Evolutionary conservation across 2,113 vertebrate genomes (phyloP).

Genomic region (Egretta garzetta): DNA sequence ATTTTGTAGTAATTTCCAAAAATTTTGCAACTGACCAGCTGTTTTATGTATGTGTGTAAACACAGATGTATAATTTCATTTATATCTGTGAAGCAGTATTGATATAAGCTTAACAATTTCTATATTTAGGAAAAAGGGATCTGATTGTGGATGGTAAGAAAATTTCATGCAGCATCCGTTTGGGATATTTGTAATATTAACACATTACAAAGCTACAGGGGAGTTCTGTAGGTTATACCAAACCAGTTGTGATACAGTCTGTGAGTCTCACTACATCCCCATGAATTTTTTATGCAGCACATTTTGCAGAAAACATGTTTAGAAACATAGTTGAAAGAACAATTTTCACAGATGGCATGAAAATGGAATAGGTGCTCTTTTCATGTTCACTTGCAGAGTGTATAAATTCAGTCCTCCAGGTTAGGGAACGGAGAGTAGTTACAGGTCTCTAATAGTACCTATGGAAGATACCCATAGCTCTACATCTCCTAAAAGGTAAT

Average conservation of each 20-base stretch:
- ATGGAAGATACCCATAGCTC: background rate
- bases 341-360: background rate
- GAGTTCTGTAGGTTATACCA: background rate
- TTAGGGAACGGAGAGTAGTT: background rate
- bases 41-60: background rate
- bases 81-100: background rate
- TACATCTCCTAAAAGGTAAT: background rate
- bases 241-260: background rate
- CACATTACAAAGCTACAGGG: background rate
- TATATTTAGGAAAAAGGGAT: background rate
- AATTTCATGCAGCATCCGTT: background rate
- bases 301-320: constrained; percentile 4
- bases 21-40: background rate
- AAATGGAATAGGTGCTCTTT: background rate
- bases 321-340: background rate
- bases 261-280: background rate
- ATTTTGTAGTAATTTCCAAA: background rate
- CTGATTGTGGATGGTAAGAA: background rate
- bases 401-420: background rate
- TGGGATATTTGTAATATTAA: background rate
- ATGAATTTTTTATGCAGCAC: background rate
- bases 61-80: background rate
- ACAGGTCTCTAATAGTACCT: background rate
- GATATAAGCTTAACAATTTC: background rate
- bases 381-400: background rate